Conservation (phyloP, 1,140 invertebrate genomes). For the Drosophila sulfurigaster region DNA sequence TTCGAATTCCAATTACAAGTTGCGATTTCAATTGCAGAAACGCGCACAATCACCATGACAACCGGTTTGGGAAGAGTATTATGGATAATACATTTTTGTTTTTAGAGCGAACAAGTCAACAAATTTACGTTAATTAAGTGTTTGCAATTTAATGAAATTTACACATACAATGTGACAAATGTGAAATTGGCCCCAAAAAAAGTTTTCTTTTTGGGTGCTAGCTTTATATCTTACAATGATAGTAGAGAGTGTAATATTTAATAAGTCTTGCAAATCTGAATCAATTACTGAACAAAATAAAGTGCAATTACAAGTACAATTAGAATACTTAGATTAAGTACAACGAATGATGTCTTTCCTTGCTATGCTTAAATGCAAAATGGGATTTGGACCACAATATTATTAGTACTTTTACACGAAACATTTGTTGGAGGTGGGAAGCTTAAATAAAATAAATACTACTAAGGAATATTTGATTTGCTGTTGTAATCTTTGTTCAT, state of each 20-base stretch:
- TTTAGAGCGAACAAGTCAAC: neutral
- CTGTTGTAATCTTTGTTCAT: neutral
- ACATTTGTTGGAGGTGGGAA: neutral
- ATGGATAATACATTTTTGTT: neutral
- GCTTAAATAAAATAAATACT: conserved; percentile 5
- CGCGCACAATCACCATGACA: conserved; percentile 48
- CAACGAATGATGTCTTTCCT: conserved; percentile 26
- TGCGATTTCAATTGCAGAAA: conserved; percentile 40
- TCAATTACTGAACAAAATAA: conserved; percentile 35
- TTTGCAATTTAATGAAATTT: conserved; percentile 43
- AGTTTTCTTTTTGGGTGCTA: neutral
- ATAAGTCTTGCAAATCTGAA: conserved; percentile 47
- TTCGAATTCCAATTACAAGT: neutral
- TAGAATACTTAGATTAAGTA: conserved; percentile 42
- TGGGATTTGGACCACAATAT: conserved; percentile 42
- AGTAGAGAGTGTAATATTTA: conserved; percentile 20
- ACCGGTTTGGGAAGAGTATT: neutral
- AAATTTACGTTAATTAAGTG: conserved; percentile 10
- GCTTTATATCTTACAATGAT: conserved; percentile 3
- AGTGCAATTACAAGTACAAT: conserved; percentile 37
- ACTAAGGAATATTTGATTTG: conserved; percentile 30
- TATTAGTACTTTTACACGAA: neutral
- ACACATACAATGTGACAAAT: conserved; percentile 41
- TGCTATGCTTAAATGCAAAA: conserved; percentile 43
- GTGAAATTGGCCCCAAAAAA: conserved; percentile 30